These are phyloP conservation scores for Scopus umbretta DNA, from an alignment of 2,113 vertebrate species.

Conservation along the genomic window DNA sequence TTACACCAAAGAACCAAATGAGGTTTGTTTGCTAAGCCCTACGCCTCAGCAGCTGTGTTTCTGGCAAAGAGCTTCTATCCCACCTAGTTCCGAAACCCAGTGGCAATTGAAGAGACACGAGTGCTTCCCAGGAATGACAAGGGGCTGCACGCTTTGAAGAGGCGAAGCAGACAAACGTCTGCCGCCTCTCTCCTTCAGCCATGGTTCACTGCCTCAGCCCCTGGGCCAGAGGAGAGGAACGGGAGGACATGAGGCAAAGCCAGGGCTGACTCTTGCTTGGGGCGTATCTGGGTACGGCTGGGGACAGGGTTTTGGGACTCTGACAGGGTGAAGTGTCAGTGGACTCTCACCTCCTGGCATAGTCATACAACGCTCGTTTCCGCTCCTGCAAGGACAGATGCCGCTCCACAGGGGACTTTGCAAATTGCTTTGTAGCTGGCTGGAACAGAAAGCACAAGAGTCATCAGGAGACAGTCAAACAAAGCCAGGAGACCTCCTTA, in stretches of 20 bases:
- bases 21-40: background rate
- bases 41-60: background rate
- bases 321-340: background rate
- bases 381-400: constrained; percentile 95
- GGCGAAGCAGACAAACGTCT: background rate
- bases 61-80: background rate
- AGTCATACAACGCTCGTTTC: constrained; percentile 89
- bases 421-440: constrained; percentile 69
- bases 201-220: too few species aligned
- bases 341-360: constrained; percentile 87
- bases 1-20: background rate
- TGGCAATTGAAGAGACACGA: background rate
- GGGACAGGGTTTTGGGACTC: fast-evolving
- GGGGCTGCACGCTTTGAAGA: background rate
- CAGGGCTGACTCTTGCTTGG: background rate
- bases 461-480: background rate
- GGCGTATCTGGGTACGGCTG: background rate
- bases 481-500: background rate
- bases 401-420: constrained; percentile 85
- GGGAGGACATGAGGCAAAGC: too few species aligned
- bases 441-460: background rate
- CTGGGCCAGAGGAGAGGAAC: too few species aligned
- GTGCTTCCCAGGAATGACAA: background rate
- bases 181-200: background rate
- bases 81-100: too few species aligned